Evolutionary conservation across 2,113 vertebrate species (phyloP).

Genomic region (Rhinolophus sinicus): DNA sequence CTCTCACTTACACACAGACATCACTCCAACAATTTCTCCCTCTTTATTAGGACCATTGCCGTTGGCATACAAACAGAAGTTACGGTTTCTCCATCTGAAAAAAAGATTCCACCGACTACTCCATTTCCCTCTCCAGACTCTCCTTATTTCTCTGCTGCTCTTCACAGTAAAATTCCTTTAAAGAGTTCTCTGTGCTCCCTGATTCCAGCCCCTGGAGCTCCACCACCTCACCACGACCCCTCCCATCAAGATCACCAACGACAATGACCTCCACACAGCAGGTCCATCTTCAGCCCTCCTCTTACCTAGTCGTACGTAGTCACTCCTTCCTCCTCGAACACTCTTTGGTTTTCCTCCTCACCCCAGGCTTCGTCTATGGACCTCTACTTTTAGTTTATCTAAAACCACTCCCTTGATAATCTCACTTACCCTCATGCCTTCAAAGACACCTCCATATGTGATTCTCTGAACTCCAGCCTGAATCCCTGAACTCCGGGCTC

Average conservation of each 20-base stretch:
- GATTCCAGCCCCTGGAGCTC: neutral
- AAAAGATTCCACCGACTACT: neutral
- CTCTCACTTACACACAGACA: neutral
- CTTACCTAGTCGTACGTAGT: too few species aligned
- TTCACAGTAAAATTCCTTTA: neutral
- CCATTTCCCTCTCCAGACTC: neutral
- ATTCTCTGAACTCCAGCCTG: neutral
- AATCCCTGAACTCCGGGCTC: neutral
- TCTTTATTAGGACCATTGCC: neutral
- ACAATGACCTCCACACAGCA: neutral
- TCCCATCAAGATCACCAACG: neutral
- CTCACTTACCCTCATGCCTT: neutral
- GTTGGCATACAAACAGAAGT: neutral
- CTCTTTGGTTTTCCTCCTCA: neutral
- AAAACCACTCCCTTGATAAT: neutral
- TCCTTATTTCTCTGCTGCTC: neutral
- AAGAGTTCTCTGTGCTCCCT: neutral
- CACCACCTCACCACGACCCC: neutral
- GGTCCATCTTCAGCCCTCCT: neutral
- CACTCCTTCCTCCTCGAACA: too few species aligned
- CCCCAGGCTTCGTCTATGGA: neutral
- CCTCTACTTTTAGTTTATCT: neutral
- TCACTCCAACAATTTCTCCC: neutral
- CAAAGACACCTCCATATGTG: neutral
- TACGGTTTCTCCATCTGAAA: neutral